Percentiles rank a stretch among this genome's conserved stretches.
These are phyloP conservation scores for Synergus itoensis DNA, from an alignment of 2,888 invertebrate genomes.

Conservation along the genomic window DNA sequence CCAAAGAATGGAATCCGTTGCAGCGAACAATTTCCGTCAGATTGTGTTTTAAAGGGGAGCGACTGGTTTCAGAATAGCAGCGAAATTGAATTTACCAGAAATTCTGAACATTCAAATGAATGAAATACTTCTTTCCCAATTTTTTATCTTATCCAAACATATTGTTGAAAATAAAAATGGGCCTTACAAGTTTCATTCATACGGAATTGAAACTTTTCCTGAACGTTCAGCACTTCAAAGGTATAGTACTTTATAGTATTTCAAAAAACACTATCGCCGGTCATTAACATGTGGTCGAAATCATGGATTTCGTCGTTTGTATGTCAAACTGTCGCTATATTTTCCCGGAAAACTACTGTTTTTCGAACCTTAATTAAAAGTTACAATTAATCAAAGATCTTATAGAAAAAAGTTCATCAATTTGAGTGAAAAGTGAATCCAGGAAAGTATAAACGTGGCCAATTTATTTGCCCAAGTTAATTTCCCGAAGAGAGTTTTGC, in stretches of 20 bases:
- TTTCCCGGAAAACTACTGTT: not conserved
- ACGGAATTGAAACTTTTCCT: too few relatives aligned
- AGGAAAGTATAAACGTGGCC: too few relatives aligned
- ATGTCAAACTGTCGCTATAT: conserved; percentile 12
- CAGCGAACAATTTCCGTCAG: not conserved
- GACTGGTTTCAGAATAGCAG: not conserved
- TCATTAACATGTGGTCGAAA: not conserved
- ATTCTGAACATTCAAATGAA: too few relatives aligned
- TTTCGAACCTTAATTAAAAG: conserved; percentile 16
- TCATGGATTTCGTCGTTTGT: conserved; percentile 28
- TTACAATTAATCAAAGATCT: not conserved
- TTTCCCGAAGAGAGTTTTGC: conserved; percentile 18
- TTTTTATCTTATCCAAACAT: too few relatives aligned
- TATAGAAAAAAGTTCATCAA: not conserved
- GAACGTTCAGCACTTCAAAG: too few relatives aligned
- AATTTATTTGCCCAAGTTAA: conserved; percentile 8
- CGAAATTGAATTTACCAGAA: not conserved
- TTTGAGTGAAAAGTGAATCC: too few relatives aligned
- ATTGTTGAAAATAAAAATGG: too few relatives aligned
- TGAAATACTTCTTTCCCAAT: too few relatives aligned
- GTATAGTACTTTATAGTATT: too few relatives aligned
- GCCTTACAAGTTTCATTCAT: too few relatives aligned
- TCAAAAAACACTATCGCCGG: not conserved
- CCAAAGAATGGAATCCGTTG: not conserved
- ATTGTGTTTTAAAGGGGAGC: not conserved